Base-by-base conservation (phyloP, 2,888 invertebrate genomes). In the Ramazzottius varieornatus region DNA sequence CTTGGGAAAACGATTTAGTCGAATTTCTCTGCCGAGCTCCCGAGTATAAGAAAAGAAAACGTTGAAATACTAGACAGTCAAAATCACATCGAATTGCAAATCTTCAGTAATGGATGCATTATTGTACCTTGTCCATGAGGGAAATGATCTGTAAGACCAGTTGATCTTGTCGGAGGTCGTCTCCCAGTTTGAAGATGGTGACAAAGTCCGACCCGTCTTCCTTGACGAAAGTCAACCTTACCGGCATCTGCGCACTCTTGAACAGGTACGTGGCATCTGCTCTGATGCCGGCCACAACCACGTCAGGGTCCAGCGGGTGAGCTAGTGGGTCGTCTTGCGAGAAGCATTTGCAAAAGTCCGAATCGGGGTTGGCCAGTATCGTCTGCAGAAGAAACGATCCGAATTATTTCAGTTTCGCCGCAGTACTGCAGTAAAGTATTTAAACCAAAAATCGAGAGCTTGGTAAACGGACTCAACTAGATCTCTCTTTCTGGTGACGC, bases 141-240 rank as follows among this genome's bases (percentile, higher is more conserved):
- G 91, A 89, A 46, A 99, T 94, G 81, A 96, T 96, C 79, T 98
- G 96, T 64, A 98, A 78, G 68, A 98, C 89, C 1, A 98, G 80
- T 76, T 98, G 96, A 78, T 98, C 96, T 78, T 98, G 96, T 1
- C 98, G 81, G 65, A 98, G 77, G 75, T 98, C 96, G 76, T 98
- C 98, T 1, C 98, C 98, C 71, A 92, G 85, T 75, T 98, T 98
- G 76, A 96, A 96, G 68, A 98, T 94, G 0, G 93, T 88, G 24
- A 88, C 86, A 76, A 94, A 98, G 72, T 89, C 86, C 32, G 72
- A 70, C 40, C 82, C 81, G 46, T 85, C 84, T 67, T 84, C 83
- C 4, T 88, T 89, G 20, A 86, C 78, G 75, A 96, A 94, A 0
- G 90, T 86, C 64, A 98, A 78, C 73, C 84, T 83, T 20, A 89